Evolutionary conservation across 2,888 invertebrate species (phyloP), one percentile per base, ranked within the genome.

Genomic region (Glomeris marginata): DNA sequence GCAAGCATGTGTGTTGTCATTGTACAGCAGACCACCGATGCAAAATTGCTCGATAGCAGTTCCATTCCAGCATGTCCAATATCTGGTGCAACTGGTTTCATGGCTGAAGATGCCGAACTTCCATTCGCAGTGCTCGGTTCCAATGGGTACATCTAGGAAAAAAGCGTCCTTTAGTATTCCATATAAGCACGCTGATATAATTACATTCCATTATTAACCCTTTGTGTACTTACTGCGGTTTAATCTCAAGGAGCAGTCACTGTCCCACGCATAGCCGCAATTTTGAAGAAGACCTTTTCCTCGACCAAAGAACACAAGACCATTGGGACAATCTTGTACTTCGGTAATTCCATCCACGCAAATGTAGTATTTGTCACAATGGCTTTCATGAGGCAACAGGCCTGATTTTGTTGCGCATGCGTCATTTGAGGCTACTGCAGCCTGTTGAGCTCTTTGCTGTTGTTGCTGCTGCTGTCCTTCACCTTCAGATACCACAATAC

Each of bases 61-160:
- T 15, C 88, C 88, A 67, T 90, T 90, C 90, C 88, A 90, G 66
- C 90, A 90, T 0, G 88, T 88, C 88, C 88, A 90, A 66, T 88
- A 90, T 45, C 88, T 74, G 3, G 88, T 90, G 71, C 90, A 90
- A 1, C 86, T 87, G 1, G 87, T 88, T 72, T 88, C 88, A 67
- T 90, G 90, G 0, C 88, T 88, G 69, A 88, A 88, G 64, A 90
- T 88, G 43, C 90, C 90, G 68, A 87, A 90, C 58, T 87, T 70
- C 87, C 88, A 90, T 66, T 85, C 87, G 62, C 90, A 90, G 63
- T 88, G 87, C 59, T 88, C 87, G 1, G 80, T 79, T 45, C 80
- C 77, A 57, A 84, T 78, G 36, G 88, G 87, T 13, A 84, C 77
- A 67, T 90, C 84, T 84, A 53, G 37, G 15, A 16, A 11, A 15